A percentile compares a stretch with the other conserved stretches of the same genome.
phyloP scores from a whole-genome alignment of 2,797 vertebrate genomes.

The Coreius guichenoti region DNA sequence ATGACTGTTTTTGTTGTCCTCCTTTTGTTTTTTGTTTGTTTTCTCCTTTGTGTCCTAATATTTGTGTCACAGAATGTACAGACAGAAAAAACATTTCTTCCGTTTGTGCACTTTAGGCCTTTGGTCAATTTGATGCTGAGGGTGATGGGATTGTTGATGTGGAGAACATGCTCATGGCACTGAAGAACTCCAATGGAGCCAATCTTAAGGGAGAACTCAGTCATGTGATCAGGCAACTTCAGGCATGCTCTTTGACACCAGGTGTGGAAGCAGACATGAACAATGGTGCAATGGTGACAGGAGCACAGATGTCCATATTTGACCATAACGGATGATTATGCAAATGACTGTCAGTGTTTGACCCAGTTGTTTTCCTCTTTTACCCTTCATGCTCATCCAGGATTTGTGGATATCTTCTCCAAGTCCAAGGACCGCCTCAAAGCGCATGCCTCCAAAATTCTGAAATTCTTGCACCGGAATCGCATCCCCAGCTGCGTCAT shows the following conservation, averaged over 20 bases:
- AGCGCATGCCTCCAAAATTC: conserved; percentile 89
- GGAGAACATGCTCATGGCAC: conserved; percentile 91
- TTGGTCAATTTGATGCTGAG: conserved; percentile 95
- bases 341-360: not conserved
- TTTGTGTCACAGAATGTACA: not conserved
- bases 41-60: not conserved
- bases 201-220: conserved; percentile 96
- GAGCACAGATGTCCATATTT: not conserved
- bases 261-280: conserved; percentile 74
- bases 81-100: not conserved
- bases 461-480: conserved; percentile 93
- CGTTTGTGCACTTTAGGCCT: conserved; percentile 79
- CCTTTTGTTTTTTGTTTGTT: not conserved
- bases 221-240: conserved; percentile 95
- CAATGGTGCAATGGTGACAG: not conserved
- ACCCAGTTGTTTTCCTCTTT: not conserved
- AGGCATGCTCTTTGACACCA: conserved; percentile 95
- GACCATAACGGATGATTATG: not conserved
- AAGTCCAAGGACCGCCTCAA: conserved; percentile 90
- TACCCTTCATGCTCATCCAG: conserved; percentile 68
- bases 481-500: conserved; percentile 90
- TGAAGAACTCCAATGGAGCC: conserved; percentile 94
- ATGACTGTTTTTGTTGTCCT: not conserved
- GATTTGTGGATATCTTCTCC: conserved; percentile 97
- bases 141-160: conserved; percentile 94